Evolutionary conservation across 2,888 invertebrate genomes (phyloP), one percentile per base, ranked within the genome.

Genomic region (Drosophila suboccidentalis): DNA sequence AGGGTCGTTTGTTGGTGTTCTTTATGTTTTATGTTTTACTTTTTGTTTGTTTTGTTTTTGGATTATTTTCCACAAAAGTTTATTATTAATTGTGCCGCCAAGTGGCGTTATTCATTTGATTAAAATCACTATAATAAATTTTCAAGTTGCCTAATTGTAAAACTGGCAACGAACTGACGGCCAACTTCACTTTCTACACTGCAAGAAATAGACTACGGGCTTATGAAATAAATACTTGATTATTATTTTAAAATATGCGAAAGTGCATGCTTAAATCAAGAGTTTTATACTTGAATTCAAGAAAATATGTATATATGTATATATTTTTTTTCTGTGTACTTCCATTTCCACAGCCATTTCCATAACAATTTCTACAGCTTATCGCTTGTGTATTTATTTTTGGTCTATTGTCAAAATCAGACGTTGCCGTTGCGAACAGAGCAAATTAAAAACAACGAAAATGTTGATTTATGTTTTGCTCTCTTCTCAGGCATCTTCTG

Each of bases 51-150:
- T 36, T 57, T 34, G 1, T 32, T n/a, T 32, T 43, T 41, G 17
- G 10, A 17, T 50, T 50, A 19, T 54, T 19, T 51, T 58, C 26
- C 26, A 47, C 59, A 75, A 82, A 68, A 57, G 66, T 75, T 87
- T 84, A 83, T 84, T 88, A 84, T 84, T 84, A 84, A 84, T 88
- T 84, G 89, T 78, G 61, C 81, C 75, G 84, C 89, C 89, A 84
- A 84, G 89, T 89, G 84, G 71, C 73, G 81, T 71, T 79, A 76
- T 84, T 88, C 71, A 78, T 86, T 71, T 84, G 84, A 84, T 84
- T 88, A 80, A 78, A 87, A 84, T 84, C 84, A 67, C 81, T 68
- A 72, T 87, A 83, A 84, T 84, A 84, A 89, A 84, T 84, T 84
- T 62, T 72, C 65, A 55, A 47, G 58, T 65, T 78, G 81, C 84